These are phyloP conservation scores for Macrochelys suwanniensis DNA, from an alignment of 2,797 vertebrate species.

Conservation along the genomic window DNA sequence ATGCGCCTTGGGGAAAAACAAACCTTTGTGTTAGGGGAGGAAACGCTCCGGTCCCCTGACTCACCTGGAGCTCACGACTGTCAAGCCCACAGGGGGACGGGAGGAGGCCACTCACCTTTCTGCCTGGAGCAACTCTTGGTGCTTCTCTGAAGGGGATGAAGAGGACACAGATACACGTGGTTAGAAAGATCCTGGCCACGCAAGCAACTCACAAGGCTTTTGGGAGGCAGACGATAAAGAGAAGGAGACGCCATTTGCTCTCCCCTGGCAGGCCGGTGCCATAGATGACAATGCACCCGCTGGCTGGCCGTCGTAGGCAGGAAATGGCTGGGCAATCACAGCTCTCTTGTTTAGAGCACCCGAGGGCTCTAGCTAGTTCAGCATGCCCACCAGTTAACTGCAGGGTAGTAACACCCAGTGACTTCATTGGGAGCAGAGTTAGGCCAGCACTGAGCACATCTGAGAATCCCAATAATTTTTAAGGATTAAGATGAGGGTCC, in stretches of 20 bases:
- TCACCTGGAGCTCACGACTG: neutral
- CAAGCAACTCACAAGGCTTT: rapidly evolving
- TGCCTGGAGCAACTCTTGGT: neutral
- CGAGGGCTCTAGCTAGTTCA: neutral
- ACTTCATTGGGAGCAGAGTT: neutral
- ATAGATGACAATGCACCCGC: too few relatives aligned
- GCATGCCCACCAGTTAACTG: neutral
- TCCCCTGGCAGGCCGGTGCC: neutral
- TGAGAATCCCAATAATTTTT: neutral
- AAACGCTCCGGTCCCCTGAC: neutral
- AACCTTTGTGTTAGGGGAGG: neutral
- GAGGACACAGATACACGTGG: rapidly evolving
- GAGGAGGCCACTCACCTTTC: constrained; percentile 52
- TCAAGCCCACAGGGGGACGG: neutral
- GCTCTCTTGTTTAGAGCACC: neutral
- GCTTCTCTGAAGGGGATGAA: neutral
- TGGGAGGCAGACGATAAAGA: neutral
- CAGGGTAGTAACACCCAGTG: neutral
- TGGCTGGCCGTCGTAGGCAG: too few relatives aligned
- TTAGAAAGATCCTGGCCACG: rapidly evolving
- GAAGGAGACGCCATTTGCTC: too few relatives aligned
- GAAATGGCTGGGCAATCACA: neutral
- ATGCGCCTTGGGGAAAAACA: too few relatives aligned
- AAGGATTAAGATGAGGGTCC: neutral
- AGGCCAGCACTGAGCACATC: neutral